Conservation (phyloP, 2,888 invertebrate species). For the Cremastobaeus sp. region DNA sequence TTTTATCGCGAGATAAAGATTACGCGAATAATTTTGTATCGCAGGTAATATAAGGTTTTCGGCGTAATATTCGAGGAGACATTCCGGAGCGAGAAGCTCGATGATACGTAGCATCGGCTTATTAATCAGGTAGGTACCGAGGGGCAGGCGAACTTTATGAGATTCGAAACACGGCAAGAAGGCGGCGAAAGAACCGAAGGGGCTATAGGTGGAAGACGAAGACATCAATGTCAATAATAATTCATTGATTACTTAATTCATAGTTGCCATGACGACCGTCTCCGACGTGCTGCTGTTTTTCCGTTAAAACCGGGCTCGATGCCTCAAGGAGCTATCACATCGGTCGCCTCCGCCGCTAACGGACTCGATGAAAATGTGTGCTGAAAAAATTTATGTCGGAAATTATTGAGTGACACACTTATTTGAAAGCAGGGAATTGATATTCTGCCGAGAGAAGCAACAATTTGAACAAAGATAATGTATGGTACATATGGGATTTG, state of each 20-base stretch:
- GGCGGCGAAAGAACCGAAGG: constrained; percentile 60
- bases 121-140: constrained; percentile 72
- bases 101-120: constrained; percentile 70
- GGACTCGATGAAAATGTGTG: too few species aligned
- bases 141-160: constrained; percentile 67
- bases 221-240: constrained; percentile 79
- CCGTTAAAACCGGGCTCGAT: constrained; percentile 64
- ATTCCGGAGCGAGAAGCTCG: constrained; percentile 63
- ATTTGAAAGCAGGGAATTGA: not conserved
- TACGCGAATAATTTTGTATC: constrained; percentile 25
- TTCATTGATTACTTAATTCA: constrained; percentile 78
- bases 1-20: constrained; percentile 28
- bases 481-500: constrained; percentile 15
- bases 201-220: constrained; percentile 66
- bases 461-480: not conserved
- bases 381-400: too few species aligned
- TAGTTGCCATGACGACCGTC: constrained; percentile 76
- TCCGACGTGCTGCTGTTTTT: constrained; percentile 74
- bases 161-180: constrained; percentile 71
- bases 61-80: constrained; percentile 49
- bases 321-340: constrained; percentile 65
- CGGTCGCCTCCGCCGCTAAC: too few species aligned
- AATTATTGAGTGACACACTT: not conserved
- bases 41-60: constrained; percentile 24
- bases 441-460: too few species aligned